phyloP scores from a whole-genome alignment of 2,888 invertebrate genomes.

The Thecocarcelia acutangulata region DNA sequence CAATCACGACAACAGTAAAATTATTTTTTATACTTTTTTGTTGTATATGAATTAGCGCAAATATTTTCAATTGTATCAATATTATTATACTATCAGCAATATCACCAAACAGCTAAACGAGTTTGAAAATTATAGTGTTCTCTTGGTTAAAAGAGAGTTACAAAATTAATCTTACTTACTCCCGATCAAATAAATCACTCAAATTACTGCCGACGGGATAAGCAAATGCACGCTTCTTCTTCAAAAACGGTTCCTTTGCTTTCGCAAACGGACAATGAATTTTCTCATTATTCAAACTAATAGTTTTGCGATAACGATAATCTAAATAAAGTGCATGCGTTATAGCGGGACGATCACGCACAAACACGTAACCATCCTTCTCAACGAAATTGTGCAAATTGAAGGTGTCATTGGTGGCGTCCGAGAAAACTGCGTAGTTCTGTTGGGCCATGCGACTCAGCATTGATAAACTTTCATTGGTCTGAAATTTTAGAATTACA shows the following conservation, averaged over 20 bases:
- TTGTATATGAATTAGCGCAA: too few species aligned
- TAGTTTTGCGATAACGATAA: constrained; percentile 84
- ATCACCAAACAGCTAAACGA: too few species aligned
- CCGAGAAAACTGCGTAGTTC: constrained; percentile 79
- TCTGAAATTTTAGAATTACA: constrained; percentile 70
- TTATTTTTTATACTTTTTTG: too few species aligned
- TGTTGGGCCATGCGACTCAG: constrained; percentile 78
- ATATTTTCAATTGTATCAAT: too few species aligned
- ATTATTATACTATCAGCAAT: too few species aligned
- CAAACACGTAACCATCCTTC: constrained; percentile 83
- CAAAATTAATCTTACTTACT: constrained; percentile 83
- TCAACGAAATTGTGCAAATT: constrained; percentile 82
- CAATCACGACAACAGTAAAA: too few species aligned
- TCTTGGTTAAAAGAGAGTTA: too few species aligned
- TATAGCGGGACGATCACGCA: constrained; percentile 87
- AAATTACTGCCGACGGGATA: constrained; percentile 86
- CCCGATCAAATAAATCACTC: constrained; percentile 85
- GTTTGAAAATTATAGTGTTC: too few species aligned
- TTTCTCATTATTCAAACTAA: constrained; percentile 83
- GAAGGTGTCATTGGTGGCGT: constrained; percentile 78
- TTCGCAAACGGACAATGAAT: constrained; percentile 89
- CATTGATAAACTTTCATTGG: constrained; percentile 78
- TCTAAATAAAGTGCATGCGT: constrained; percentile 87
- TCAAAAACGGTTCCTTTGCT: constrained; percentile 86
- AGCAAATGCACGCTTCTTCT: constrained; percentile 87